phyloP scores from a whole-genome alignment of 1,140 invertebrate species.

The fruit fly (Drosophila melanogaster) region Release_6_plus_ISO1_MT NT_033777.3:30071001-30071500 shows the following conservation, averaged over 20 bases:
- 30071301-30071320: conserved; percentile 54
- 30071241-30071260: conserved; percentile 33
- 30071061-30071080: conserved; percentile 71
- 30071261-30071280: conserved; percentile 17
- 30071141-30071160: conserved; percentile 81
- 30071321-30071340: conserved; percentile 38
- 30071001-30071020: conserved; percentile 74
- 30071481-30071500: background rate
- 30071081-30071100: conserved; percentile 39
- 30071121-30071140: conserved; percentile 76
- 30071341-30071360: conserved; percentile 52
- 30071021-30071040: conserved; percentile 77
- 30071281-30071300: conserved; percentile 1
- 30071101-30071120: conserved; percentile 60
- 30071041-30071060: conserved; percentile 66
- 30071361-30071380: conserved; percentile 49
- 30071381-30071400: conserved; percentile 11
- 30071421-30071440: too few relatives aligned
- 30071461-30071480: background rate
- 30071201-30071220: conserved; percentile 24
- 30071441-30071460: too few relatives aligned
- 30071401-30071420: too few relatives aligned
- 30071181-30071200: conserved; percentile 32
- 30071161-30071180: conserved; percentile 39
- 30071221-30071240: conserved; percentile 22